Evolutionary conservation across 1,140 invertebrate species (phyloP).

Genomic region (Musca vetustissima): DNA sequence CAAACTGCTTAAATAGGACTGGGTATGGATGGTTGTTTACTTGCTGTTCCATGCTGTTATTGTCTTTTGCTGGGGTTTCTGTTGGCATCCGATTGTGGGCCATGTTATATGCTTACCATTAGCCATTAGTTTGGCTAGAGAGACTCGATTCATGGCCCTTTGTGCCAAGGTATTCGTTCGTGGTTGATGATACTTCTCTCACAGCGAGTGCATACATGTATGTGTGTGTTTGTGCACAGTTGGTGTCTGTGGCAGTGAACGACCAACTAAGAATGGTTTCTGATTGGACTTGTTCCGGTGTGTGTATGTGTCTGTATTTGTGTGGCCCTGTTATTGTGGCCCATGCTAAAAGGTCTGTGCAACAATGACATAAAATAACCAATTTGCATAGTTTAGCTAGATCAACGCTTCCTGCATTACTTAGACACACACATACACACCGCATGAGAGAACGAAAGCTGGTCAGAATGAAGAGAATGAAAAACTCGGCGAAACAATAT

Average conservation of each 20-base stretch:
- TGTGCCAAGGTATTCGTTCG: no score
- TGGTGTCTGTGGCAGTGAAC: no score
- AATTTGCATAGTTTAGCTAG: slow-evolving; percentile 23
- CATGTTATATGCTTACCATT: no score
- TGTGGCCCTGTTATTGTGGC: background rate
- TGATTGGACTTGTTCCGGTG: background rate
- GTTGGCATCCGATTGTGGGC: no score
- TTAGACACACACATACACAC: background rate
- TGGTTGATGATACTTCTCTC: background rate
- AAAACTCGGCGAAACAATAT: background rate
- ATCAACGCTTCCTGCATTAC: slow-evolving; percentile 19
- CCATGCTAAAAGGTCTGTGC: slow-evolving; percentile 11
- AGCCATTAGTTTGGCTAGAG: no score
- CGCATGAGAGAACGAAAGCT: background rate
- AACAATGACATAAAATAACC: slow-evolving; percentile 24
- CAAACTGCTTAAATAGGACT: no score
- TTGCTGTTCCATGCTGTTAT: no score
- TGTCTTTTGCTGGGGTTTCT: no score
- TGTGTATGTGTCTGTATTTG: background rate
- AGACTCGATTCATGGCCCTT: no score
- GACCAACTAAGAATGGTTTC: background rate
- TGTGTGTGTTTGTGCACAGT: no score
- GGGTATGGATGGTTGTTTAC: no score
- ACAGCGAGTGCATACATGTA: background rate
- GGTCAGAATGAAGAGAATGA: background rate